Base-by-base conservation (phyloP, 2,888 invertebrate species). In the Drosophila anomalata region DNA sequence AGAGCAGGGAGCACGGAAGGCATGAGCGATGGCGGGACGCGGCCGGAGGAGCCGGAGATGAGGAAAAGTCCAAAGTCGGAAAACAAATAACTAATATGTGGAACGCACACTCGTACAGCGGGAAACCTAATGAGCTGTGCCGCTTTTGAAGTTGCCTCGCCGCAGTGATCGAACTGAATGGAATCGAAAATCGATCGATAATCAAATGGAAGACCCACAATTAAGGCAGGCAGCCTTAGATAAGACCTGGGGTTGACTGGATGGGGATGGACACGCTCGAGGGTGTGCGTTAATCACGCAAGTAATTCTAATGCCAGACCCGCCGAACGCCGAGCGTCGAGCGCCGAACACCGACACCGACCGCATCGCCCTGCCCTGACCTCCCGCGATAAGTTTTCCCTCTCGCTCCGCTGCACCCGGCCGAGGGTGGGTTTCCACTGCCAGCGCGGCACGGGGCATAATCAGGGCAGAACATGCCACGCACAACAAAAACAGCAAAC, bases 171-270 rank as follows among this genome's bases (percentile, higher is more conserved):
- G 54, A 70, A 71, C 69, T 62, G 69, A 75, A 67, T 67, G 72
- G 56, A 74, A 79, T 69, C 75, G 78, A 72, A 69, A 79, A 70
- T 78, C 83, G 81, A 84, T 84, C 84, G 81, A 85, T 85, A 81
- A 62, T 55, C 74, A 71, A 79, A 81, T 78, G 77, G 84, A 85
- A 84, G 84, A 84, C 84, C 84, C 77, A 84, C 84, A 84, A 84
- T 83, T 78, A 84, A 83, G 74, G 75, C 83, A 73, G 80, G 83
- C 85, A 85, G 83, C 85, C 81, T 83, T 83, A 84, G 85, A 84
- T 83, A 79, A 81, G 63, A 75, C 77, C 58, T 46, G 26, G 44
- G 54, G 60, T 9, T 29, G 47, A 5, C 8, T 17, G 61, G 22
- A 24, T 55, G 52, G 62, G 42, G n/a, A 29, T 22, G 53, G 61